These are phyloP conservation scores for Notolepis coatsorum DNA, from an alignment of 2,797 vertebrate genomes.

Conservation along the genomic window DNA sequence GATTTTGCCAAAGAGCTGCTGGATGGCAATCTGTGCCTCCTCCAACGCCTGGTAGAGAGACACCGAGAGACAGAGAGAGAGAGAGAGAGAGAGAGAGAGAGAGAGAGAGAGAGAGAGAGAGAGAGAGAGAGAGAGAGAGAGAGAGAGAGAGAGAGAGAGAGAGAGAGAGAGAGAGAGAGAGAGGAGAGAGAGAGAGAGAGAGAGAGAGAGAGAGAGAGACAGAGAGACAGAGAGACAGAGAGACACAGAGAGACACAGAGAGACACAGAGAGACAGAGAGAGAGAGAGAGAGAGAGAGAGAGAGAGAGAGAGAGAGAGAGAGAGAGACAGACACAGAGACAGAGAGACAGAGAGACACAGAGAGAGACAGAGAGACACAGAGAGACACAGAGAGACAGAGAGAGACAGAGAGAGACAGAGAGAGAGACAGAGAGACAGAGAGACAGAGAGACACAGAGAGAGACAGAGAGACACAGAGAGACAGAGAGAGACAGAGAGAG, in stretches of 20 bases:
- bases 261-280: neutral
- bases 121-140: conserved; percentile 11
- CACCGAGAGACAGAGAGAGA: conserved; percentile 42
- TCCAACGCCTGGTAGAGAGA: conserved; percentile 89
- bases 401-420: neutral
- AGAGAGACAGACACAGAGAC: neutral
- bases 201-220: neutral
- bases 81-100: neutral
- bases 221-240: neutral
- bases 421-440: neutral
- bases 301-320: neutral
- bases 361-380: neutral
- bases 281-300: conserved; percentile 11
- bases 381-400: neutral
- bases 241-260: neutral
- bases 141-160: neutral
- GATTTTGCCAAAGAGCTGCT: conserved; percentile 98
- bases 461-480: neutral
- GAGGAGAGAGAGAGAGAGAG: neutral
- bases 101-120: conserved; percentile 13
- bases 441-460: too few relatives aligned
- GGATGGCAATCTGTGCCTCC: conserved; percentile 97
- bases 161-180: neutral
- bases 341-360: neutral
- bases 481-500: neutral